These are phyloP conservation scores for Condylura cristata DNA, from an alignment of 2,113 vertebrate genomes.

Conservation along the genomic window DNA sequence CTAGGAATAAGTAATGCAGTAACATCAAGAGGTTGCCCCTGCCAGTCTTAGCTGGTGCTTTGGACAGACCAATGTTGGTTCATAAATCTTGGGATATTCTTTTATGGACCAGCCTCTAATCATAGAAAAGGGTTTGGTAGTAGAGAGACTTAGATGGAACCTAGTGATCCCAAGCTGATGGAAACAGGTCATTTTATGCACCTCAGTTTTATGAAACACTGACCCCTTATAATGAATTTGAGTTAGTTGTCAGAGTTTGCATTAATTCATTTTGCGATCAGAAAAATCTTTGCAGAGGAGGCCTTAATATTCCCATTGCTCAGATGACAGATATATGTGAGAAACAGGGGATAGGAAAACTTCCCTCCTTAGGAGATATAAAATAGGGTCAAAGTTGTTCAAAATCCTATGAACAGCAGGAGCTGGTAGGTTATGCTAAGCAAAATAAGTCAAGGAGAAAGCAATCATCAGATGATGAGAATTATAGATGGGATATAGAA, in stretches of 20 bases:
- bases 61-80: conserved; percentile 28
- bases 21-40: conserved; percentile 33
- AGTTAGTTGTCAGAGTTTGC: neutral
- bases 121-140: neutral
- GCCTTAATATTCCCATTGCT: conserved; percentile 1
- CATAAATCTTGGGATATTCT: neutral
- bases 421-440: neutral
- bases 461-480: too few relatives aligned
- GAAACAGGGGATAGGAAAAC: neutral
- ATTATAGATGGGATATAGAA: neutral
- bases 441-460: too few relatives aligned
- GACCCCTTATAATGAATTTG: conserved; percentile 1
- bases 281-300: neutral
- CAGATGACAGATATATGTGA: conserved; percentile 11
- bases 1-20: conserved; percentile 51
- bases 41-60: conserved; percentile 6
- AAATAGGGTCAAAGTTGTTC: neutral
- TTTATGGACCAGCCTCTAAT: neutral
- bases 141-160: neutral
- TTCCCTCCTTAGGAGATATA: neutral
- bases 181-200: neutral
- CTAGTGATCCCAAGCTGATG: neutral
- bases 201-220: neutral
- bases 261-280: conserved; percentile 1
- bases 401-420: neutral